A percentile compares a stretch with the other conserved stretches of the same genome.
phyloP scores from a whole-genome alignment of 2,888 invertebrate genomes.

The Acleris emargana region DNA sequence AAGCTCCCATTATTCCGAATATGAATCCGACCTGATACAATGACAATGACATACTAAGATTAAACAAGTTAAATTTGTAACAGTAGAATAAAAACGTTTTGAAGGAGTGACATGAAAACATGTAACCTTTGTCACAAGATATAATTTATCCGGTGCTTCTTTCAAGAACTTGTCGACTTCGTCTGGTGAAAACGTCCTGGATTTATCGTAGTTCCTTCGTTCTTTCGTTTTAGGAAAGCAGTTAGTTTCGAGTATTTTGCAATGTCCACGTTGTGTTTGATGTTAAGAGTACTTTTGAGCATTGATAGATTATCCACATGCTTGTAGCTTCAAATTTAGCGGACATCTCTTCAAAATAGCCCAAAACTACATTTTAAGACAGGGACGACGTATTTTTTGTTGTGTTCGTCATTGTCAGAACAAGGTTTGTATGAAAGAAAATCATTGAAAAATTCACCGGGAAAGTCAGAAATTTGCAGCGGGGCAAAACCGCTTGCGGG shows the following conservation, averaged over 20 bases:
- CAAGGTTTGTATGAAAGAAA: no score
- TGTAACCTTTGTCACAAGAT: conserved; percentile 24
- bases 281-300: conserved; percentile 1
- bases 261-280: conserved; percentile 6
- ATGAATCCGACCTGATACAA: not conserved
- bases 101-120: not conserved
- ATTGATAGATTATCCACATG: conserved; percentile 7
- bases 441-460: no score
- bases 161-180: conserved; percentile 31
- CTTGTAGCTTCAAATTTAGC: no score
- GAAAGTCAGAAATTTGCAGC: no score
- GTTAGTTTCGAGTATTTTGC: conserved; percentile 2
- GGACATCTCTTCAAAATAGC: no score
- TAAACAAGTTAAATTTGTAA: not conserved
- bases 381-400: no score
- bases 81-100: not conserved
- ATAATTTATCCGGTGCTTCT: conserved; percentile 27
- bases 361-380: no score
- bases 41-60: not conserved
- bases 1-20: conserved; percentile 7
- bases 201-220: conserved; percentile 8
- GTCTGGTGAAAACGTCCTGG: conserved; percentile 23
- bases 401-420: no score
- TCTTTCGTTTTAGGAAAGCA: not conserved
- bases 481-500: no score